These are phyloP conservation scores for Alligator sinensis DNA, from an alignment of 2,113 vertebrate genomes.

Conservation along the genomic window DNA sequence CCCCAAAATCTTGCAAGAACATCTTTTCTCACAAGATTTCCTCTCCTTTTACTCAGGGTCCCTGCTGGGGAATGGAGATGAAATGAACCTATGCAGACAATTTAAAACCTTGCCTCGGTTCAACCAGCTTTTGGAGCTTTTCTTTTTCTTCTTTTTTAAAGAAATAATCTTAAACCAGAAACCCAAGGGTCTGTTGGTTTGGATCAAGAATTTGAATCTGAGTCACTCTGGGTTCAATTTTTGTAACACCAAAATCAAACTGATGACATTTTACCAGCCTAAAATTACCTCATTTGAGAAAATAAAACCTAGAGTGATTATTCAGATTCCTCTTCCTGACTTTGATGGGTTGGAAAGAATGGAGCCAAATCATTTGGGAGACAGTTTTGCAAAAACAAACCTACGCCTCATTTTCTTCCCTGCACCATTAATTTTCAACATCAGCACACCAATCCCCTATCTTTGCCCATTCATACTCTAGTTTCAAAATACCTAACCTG, in stretches of 20 bases:
- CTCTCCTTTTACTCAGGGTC: constrained; percentile 31
- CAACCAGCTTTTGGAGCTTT: constrained; percentile 38
- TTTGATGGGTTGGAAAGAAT: not conserved
- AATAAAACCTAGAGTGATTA: not conserved
- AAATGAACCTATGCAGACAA: not conserved
- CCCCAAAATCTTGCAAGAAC: constrained; percentile 32
- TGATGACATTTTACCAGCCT: not conserved
- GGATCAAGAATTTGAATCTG: not conserved
- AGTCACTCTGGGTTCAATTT: not conserved
- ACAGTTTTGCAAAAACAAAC: not conserved
- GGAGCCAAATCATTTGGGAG: not conserved
- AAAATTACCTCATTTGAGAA: not conserved
- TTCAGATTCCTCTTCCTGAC: accelerated
- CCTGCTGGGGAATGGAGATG: not conserved
- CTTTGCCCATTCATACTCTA: not conserved
- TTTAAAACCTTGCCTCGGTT: constrained; percentile 17
- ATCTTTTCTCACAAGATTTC: constrained; percentile 8
- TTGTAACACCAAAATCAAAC: not conserved
- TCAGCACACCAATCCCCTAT: not conserved
- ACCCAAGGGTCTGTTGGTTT: not conserved
- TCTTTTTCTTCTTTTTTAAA: not conserved
- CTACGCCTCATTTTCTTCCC: not conserved
- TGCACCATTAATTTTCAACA: not conserved
- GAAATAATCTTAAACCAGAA: not conserved
- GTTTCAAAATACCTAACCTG: not conserved